Conservation (phyloP, 2,113 vertebrate species). For the Zapus hudsonius region DNA sequence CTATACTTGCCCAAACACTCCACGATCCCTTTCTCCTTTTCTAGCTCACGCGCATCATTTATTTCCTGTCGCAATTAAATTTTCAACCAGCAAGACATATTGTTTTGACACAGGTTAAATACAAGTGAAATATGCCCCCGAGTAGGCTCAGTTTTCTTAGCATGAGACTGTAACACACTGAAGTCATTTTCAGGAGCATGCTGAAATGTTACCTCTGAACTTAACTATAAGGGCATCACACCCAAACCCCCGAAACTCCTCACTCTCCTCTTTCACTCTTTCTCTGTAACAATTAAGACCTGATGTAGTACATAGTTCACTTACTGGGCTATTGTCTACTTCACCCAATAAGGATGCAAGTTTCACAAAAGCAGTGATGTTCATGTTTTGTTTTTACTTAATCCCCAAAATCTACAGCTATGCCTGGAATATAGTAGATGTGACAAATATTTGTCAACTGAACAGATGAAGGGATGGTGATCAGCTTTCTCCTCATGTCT, state of each 20-base stretch:
- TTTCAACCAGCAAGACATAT: slow-evolving; percentile 37
- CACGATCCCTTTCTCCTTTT: not conserved
- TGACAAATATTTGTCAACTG: not conserved
- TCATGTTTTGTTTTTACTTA: not conserved
- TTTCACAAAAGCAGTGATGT: not conserved
- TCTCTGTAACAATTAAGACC: not conserved
- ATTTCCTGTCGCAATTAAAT: slow-evolving; percentile 29
- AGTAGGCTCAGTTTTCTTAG: not conserved
- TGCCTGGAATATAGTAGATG: not conserved
- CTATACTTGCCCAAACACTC: not conserved
- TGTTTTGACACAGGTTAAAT: not conserved
- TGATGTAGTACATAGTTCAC: not conserved
- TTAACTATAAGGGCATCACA: not conserved
- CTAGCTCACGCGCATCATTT: not conserved
- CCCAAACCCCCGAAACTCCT: not conserved
- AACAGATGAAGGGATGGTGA: not conserved
- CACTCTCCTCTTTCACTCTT: not conserved
- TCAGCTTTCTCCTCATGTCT: not conserved
- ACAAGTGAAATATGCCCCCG: not conserved
- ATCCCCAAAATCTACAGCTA: not conserved
- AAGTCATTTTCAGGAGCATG: not conserved
- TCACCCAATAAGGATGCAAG: not conserved
- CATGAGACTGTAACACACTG: not conserved
- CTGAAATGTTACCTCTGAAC: not conserved
- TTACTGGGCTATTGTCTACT: not conserved